Percentiles rank a stretch among this genome's conserved stretches.
Evolutionary conservation across 2,113 vertebrate genomes (phyloP).

Genomic region (Ardeotis arabs): DNA sequence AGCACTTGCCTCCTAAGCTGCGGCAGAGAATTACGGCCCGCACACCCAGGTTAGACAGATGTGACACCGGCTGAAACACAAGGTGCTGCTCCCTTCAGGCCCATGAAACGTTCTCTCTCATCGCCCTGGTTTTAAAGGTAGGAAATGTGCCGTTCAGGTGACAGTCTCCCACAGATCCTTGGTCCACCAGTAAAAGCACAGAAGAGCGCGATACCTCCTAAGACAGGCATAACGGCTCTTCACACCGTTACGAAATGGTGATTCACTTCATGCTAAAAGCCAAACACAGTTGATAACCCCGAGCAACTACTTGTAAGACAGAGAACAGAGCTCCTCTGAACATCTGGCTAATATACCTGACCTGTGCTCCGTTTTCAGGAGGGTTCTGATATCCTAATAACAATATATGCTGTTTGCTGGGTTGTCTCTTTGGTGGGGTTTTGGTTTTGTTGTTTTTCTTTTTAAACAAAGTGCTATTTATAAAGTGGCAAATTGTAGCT

Average conservation of each 20-base stretch:
- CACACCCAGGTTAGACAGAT: neutral
- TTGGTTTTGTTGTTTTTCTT: neutral
- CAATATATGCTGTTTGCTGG: neutral
- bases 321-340: neutral
- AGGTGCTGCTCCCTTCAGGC: neutral
- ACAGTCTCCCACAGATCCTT: neutral
- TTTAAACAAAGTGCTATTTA: neutral
- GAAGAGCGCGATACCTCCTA: neutral
- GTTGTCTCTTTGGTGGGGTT: neutral
- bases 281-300: neutral
- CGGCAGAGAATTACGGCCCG: neutral
- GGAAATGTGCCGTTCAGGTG: neutral
- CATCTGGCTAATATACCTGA: neutral
- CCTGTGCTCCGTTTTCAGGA: neutral
- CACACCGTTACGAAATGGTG: neutral
- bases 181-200: neutral
- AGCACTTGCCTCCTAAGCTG: neutral
- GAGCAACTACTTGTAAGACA: neutral
- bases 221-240: neutral
- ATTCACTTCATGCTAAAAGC: neutral
- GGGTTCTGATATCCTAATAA: neutral
- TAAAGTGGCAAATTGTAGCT: neutral
- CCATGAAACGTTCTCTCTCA: conserved; percentile 3
- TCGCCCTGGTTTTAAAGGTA: neutral
- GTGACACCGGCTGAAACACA: neutral